Base-by-base conservation (phyloP, 1,140 invertebrate genomes). In the Goniozus legneri region DNA sequence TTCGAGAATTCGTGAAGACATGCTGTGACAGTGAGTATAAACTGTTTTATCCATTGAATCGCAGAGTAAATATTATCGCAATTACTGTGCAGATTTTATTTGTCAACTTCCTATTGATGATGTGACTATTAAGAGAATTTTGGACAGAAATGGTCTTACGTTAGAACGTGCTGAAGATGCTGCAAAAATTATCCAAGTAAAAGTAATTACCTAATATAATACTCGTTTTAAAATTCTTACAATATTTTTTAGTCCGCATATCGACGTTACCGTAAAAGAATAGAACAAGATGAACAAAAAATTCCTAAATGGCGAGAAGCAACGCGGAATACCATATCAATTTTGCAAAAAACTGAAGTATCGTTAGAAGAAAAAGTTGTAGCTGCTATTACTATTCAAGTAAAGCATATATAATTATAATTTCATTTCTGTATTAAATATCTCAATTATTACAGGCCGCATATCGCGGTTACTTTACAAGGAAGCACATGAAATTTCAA, bases 221-320 rank as follows among this genome's bases (percentile, higher is more conserved):
- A 27, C 10, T 27, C 24, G 24, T 27, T 27, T 41, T 41, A 4
- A 21, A 44, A 24, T 35, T 24, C 27, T 34, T n/a, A 38, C 15
- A 40, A 33, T 27, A 36, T 39, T 10, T 24, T 20, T 10, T 40
- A 65, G 63, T 32, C 41, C 18, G 48, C 60, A n/a, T 68, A 65
- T 46, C 50, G 60, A 13, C 39, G 45, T n/a, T 66, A 73, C 44
- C 67, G 62, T 45, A 46, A 69, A 32, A 58, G 50, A 38, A 63
- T 71, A 56, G 20, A 55, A 3, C 44, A 43, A 13, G 60, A 72
- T 56, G 30, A 62, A 43, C 52, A 57, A 52, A 65, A 65, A 15
- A 54, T 66, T 56, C 38, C 78, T 33, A 73, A 76, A 37, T 80
- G 77, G 77, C 64, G 77, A 49, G 63, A 67, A 45, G 76, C 77